A percentile compares a stretch with the other conserved stretches of the same genome.
phyloP scores from a whole-genome alignment of 1,140 invertebrate genomes.

The Drosophila malerkotliana region DNA sequence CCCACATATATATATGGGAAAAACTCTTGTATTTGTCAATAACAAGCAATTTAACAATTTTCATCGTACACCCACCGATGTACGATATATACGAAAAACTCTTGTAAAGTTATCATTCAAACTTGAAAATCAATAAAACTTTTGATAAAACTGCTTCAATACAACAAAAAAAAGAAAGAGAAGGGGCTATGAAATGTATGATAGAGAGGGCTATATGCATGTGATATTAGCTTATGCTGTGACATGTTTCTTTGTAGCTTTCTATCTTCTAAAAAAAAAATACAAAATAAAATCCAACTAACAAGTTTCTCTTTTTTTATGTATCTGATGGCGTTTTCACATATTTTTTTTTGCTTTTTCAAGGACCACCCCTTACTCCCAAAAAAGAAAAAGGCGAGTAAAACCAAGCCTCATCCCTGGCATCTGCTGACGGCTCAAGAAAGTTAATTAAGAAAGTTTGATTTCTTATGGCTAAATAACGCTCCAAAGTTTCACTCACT shows the following conservation, averaged over 20 bases:
- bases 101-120: slow-evolving; percentile 81
- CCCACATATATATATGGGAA: background rate
- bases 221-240: slow-evolving; percentile 36
- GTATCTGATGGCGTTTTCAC: slow-evolving; percentile 1
- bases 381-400: too few relatives aligned
- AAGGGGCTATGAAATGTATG: slow-evolving; percentile 1
- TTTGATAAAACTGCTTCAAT: slow-evolving; percentile 60
- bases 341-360: background rate
- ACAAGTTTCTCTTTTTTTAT: background rate
- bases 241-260: slow-evolving; percentile 41
- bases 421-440: slow-evolving; percentile 52
- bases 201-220: slow-evolving; percentile 14
- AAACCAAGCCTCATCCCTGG: background rate
- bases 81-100: slow-evolving; percentile 56
- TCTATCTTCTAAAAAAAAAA: background rate
- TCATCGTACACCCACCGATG: slow-evolving; percentile 32
- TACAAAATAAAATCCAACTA: background rate
- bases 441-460: slow-evolving; percentile 81
- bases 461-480: slow-evolving; percentile 81
- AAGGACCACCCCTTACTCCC: slow-evolving; percentile 38
- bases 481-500: slow-evolving; percentile 74
- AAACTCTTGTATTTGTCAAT: slow-evolving; percentile 73
- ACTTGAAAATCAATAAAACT: slow-evolving; percentile 82
- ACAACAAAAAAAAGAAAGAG: slow-evolving; percentile 18
- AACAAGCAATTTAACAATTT: slow-evolving; percentile 82